Conservation (phyloP, 2,113 vertebrate species). For the Chroicocephalus ridibundus region DNA sequence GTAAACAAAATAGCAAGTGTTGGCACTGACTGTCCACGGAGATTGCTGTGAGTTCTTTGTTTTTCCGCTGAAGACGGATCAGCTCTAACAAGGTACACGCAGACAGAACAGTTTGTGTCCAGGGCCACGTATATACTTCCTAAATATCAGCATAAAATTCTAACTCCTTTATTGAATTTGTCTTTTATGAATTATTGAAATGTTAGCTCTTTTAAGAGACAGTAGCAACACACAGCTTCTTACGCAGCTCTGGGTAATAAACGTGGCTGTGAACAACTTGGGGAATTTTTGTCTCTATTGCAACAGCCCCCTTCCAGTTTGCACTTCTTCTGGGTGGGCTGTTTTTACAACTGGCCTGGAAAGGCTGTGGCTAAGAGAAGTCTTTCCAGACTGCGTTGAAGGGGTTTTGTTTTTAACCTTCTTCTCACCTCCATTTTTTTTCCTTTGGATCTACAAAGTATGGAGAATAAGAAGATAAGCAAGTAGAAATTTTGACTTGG, state of each 20-base stretch:
- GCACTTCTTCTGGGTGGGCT: background rate
- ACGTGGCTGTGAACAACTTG: background rate
- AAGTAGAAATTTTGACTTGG: background rate
- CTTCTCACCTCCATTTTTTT: background rate
- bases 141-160: background rate
- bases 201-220: background rate
- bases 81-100: rapidly evolving
- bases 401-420: background rate
- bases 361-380: background rate
- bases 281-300: background rate
- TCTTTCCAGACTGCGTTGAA: background rate
- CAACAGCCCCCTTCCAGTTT: background rate
- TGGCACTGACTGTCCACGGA: background rate
- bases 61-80: background rate
- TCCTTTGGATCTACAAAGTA: background rate
- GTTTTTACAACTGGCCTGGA: background rate
- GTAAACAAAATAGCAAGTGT: background rate
- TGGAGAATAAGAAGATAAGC: background rate
- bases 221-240: background rate
- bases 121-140: background rate
- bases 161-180: background rate
- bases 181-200: background rate
- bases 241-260: background rate
- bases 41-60: background rate
- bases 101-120: background rate